These are phyloP conservation scores for Poecilia latipinna DNA, from an alignment of 2,113 vertebrate species.

Conservation along the genomic window DNA sequence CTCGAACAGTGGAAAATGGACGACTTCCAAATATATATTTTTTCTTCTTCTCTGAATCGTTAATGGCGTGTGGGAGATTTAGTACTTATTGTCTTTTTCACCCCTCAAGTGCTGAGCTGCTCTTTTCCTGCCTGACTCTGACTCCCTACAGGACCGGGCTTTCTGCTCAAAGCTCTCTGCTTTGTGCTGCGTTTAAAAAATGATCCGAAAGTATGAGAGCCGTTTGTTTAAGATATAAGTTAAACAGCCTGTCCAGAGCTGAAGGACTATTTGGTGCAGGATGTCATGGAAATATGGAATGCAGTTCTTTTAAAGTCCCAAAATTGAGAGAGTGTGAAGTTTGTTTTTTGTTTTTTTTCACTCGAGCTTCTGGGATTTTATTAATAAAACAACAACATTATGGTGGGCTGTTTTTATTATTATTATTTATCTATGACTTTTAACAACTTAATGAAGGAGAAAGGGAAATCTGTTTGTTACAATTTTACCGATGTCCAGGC, in stretches of 20 bases:
- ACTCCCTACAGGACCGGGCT: slow-evolving; percentile 11
- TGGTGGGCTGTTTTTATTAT: background rate
- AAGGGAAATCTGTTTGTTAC: background rate
- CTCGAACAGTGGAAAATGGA: slow-evolving; percentile 36
- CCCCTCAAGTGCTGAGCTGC: slow-evolving; percentile 27
- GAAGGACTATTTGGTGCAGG: slow-evolving; percentile 1
- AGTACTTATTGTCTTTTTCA: slow-evolving; percentile 13
- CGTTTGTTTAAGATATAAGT: slow-evolving; percentile 23
- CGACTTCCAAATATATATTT: slow-evolving; percentile 20
- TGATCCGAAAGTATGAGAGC: background rate
- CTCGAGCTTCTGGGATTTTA: background rate
- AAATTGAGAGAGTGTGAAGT: slow-evolving; percentile 1
- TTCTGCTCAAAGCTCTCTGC: slow-evolving; percentile 24
- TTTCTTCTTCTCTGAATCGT: background rate
- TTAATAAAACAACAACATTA: background rate
- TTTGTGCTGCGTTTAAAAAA: slow-evolving; percentile 5
- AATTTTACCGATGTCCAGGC: slow-evolving; percentile 9
- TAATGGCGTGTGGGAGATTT: slow-evolving; percentile 41
- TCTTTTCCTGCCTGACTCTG: slow-evolving; percentile 13
- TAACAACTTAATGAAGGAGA: background rate
- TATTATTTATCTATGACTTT: background rate
- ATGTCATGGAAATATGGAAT: background rate
- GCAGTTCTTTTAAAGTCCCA: background rate
- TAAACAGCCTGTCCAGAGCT: slow-evolving; percentile 11
- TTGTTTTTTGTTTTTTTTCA: background rate